Base-by-base conservation (phyloP, 2,888 invertebrate genomes). In the Stenoptilia bipunctidactyla region DNA sequence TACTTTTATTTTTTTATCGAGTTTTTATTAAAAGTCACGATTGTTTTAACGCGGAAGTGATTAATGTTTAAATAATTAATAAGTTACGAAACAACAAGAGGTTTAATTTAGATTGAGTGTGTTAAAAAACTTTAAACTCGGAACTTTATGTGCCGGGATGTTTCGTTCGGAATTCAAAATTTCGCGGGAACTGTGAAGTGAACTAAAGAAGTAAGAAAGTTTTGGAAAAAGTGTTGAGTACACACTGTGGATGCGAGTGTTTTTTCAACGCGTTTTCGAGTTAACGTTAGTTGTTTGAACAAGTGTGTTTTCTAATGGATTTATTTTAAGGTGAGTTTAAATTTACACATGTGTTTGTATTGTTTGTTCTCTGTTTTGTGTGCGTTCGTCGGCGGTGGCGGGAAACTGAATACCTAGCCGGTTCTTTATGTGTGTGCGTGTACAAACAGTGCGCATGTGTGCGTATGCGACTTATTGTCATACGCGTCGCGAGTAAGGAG, bases 261-360 rank as follows among this genome's bases (percentile, higher is more conserved):
- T 83, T 82, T 83, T 83, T 82, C 79, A 77, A 77, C 77, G 77
- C 75, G 77, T 79, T 80, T 83, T 80, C 82, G 82, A 82, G 82
- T 82, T 77, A 80, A 79, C 82, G 82, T 73, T 82, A 77, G 79
- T 75, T 83, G 82, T 83, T 83, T 83, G 80, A 82, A 83, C 83
- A 82, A 83, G 80, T 83, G 83, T 83, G 82, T 83, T 82, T 83
- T 83, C 83, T 83, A 83, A 83, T 83, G 83, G 83, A 82, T 82
- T 82, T 83, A 82, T 83, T 83, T 82, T 83, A 79, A 83, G 83
- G 83, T 83, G 82, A 83, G 82, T 82, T 82, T 76, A 82, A 83
- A 80, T 80, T 82, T 82, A 82, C 82, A 79, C 76, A 73, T 72
- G 71, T 82, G 82, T 75, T 73, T 77, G 77, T 82, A 79, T 82